Percentiles rank a stretch among this genome's conserved stretches.
These are phyloP conservation scores for Nautilus pompilius DNA, from an alignment of 1,140 invertebrate genomes.

Conservation along the genomic window DNA sequence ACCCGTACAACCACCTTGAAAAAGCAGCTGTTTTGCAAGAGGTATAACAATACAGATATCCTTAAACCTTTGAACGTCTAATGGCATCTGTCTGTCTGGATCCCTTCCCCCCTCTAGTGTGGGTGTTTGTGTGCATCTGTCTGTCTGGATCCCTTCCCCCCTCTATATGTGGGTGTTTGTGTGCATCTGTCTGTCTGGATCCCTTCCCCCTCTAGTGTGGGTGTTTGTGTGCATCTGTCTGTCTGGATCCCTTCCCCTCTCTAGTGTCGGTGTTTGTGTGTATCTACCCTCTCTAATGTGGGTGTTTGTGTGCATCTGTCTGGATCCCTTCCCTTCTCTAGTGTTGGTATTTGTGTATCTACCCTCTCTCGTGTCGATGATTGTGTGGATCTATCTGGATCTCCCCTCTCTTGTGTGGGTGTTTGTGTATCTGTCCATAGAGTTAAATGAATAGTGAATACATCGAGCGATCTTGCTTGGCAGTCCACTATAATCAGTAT, in stretches of 20 bases:
- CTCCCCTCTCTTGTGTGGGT: neutral
- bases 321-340: neutral
- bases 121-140: neutral
- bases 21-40: constrained; percentile 97
- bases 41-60: constrained; percentile 52
- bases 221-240: neutral
- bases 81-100: neutral
- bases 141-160: neutral
- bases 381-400: neutral
- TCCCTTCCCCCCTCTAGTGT: constrained; percentile 7
- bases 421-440: neutral
- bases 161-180: neutral
- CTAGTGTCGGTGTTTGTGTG: neutral
- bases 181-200: neutral
- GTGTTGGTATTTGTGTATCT: neutral
- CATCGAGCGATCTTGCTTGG: too few species aligned
- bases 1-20: constrained; percentile 89
- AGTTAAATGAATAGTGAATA: too few species aligned
- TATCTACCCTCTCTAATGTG: neutral
- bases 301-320: neutral
- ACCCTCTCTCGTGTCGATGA: neutral
- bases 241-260: neutral
- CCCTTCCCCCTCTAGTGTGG: constrained; percentile 8
- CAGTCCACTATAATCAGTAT: too few species aligned
- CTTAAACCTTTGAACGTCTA: neutral